Percentiles rank a stretch among this genome's conserved stretches.
Conservation (phyloP, 2,113 vertebrate species). For the Anoura caudifer region DNA sequence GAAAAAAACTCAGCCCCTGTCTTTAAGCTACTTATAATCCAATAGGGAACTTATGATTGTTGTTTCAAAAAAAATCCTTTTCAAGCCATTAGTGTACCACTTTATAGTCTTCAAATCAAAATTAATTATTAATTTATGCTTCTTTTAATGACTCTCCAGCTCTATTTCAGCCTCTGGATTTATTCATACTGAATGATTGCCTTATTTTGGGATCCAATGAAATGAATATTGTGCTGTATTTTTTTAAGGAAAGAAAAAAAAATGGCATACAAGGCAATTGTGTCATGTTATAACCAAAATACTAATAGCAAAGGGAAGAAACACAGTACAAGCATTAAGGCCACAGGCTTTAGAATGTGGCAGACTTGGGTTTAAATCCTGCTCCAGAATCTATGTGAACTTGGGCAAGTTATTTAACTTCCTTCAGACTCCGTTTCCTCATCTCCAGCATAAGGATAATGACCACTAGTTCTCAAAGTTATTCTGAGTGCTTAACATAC, state of each 20-base stretch:
- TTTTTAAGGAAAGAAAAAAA: constrained; percentile 16
- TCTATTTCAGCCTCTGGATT: not conserved
- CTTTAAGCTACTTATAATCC: not conserved
- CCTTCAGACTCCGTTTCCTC: not conserved
- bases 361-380: not conserved
- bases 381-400: not conserved
- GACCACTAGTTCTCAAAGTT: not conserved
- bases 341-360: not conserved
- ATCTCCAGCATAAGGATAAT: not conserved
- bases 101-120: constrained; percentile 23
- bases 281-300: not conserved
- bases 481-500: not conserved
- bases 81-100: not conserved
- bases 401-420: not conserved
- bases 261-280: not conserved
- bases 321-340: not conserved
- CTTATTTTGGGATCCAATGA: not conserved
- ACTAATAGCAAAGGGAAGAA: not conserved
- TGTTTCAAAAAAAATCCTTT: not conserved
- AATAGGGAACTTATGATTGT: not conserved
- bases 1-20: not conserved
- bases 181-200: not conserved
- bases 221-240: not conserved
- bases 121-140: constrained; percentile 28
- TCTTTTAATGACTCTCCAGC: constrained; percentile 9